A percentile compares a stretch with the other conserved stretches of the same genome.
These are phyloP conservation scores for Ennomos quercinarius DNA, from an alignment of 2,888 invertebrate species.

Conservation along the genomic window DNA sequence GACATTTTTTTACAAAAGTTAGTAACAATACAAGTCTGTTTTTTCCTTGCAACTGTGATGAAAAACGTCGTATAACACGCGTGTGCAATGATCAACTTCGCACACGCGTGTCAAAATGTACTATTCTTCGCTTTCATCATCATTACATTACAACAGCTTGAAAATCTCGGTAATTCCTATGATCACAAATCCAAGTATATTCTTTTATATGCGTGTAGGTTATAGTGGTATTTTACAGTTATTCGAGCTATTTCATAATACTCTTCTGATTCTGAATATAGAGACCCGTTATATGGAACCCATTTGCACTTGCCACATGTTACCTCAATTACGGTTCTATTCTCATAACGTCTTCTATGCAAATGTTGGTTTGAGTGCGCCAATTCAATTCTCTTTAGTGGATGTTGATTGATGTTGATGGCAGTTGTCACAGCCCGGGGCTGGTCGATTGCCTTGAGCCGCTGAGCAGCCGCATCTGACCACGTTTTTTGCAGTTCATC, in stretches of 20 bases:
- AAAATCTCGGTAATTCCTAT: slow-evolving; percentile 15
- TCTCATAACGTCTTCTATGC: slow-evolving; percentile 60
- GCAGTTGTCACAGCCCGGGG: slow-evolving; percentile 45
- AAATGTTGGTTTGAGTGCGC: slow-evolving; percentile 70
- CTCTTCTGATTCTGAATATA: slow-evolving; percentile 58
- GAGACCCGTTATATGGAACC: slow-evolving; percentile 70
- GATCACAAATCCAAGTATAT: slow-evolving; percentile 7
- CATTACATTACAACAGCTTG: slow-evolving; percentile 33
- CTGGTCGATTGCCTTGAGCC: slow-evolving; percentile 57
- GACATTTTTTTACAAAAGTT: no score
- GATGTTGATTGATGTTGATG: slow-evolving; percentile 59
- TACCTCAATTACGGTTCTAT: slow-evolving; percentile 68
- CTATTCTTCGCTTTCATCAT: slow-evolving; percentile 36
- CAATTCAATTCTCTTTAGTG: slow-evolving; percentile 61
- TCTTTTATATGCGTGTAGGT: slow-evolving; percentile 21
- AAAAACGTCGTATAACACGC: no score
- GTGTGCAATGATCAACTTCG: no score
- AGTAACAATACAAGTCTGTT: no score
- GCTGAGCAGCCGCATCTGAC: slow-evolving; percentile 47
- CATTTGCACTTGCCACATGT: slow-evolving; percentile 72
- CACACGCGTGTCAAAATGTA: no score
- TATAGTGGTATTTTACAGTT: slow-evolving; percentile 46
- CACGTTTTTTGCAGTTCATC: slow-evolving; percentile 52
- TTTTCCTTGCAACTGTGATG: no score
- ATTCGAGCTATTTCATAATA: slow-evolving; percentile 55